These are phyloP conservation scores for Thaumatotibia leucotreta DNA, from an alignment of 1,140 invertebrate genomes.

Conservation along the genomic window DNA sequence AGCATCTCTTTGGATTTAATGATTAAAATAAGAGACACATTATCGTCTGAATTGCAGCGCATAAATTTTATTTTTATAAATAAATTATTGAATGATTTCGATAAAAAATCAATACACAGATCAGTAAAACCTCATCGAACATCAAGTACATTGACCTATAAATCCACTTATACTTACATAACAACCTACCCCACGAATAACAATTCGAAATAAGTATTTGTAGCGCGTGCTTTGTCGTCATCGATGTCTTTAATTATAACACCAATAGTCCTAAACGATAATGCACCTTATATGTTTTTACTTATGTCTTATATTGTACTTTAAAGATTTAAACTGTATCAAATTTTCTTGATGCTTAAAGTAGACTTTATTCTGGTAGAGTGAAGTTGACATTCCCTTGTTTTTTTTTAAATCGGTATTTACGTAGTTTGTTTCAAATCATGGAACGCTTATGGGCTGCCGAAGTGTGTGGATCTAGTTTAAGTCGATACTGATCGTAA, in stretches of 20 bases:
- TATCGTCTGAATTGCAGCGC: no score
- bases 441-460: background rate
- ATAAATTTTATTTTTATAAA: no score
- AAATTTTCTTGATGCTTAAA: background rate
- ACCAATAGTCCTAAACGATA: conserved; percentile 6
- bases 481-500: background rate
- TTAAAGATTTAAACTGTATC: conserved; percentile 28
- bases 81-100: no score
- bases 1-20: no score
- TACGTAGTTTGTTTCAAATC: background rate
- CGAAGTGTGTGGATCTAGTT: background rate
- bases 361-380: background rate
- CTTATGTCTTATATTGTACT: background rate
- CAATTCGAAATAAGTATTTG: conserved; percentile 45
- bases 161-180: conserved; percentile 62
- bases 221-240: conserved; percentile 45
- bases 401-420: background rate
- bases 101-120: no score
- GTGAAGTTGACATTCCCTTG: background rate
- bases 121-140: conserved; percentile 37
- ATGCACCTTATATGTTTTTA: background rate
- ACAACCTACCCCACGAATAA: conserved; percentile 41
- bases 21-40: no score
- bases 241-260: conserved; percentile 38
- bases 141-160: conserved; percentile 57